A percentile compares a stretch with the other conserved stretches of the same genome.
Evolutionary conservation across 2,888 invertebrate species (phyloP).

Genomic region (Pammene fasciana): DNA sequence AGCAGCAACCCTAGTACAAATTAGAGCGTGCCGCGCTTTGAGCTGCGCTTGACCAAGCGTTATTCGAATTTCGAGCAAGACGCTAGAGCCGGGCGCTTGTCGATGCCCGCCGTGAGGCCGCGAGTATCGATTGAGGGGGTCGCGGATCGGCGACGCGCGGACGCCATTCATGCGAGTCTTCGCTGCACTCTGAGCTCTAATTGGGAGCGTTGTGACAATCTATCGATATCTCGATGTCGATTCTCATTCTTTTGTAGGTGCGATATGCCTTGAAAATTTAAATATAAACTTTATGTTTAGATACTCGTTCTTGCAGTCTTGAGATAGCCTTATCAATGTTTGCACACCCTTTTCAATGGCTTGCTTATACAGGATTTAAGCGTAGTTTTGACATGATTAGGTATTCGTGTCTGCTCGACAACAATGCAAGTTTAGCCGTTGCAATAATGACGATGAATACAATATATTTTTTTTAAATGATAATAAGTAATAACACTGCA

Average conservation of each 20-base stretch:
- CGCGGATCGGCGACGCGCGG: constrained; percentile 65
- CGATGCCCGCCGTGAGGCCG: constrained; percentile 24
- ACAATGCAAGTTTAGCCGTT: too few relatives aligned
- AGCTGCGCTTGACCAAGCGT: constrained; percentile 81
- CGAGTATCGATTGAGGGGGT: constrained; percentile 45
- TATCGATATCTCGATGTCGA: constrained; percentile 52
- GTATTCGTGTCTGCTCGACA: too few relatives aligned
- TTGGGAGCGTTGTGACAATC: constrained; percentile 67
- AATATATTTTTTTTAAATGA: too few relatives aligned
- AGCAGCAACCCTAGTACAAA: constrained; percentile 62
- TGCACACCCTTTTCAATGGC: too few relatives aligned
- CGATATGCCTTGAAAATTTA: not conserved
- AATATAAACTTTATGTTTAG: too few relatives aligned
- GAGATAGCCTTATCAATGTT: too few relatives aligned
- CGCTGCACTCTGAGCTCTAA: constrained; percentile 76
- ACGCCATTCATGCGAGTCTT: constrained; percentile 77
- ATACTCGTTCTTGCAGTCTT: too few relatives aligned
- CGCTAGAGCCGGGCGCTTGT: constrained; percentile 49
- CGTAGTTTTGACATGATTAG: too few relatives aligned
- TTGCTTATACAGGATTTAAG: too few relatives aligned
- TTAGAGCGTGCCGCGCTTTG: constrained; percentile 75
- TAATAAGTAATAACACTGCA: not conserved
- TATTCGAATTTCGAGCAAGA: constrained; percentile 78
- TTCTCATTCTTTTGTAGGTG: not conserved
- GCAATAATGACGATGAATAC: too few relatives aligned